Conservation (phyloP, 2,113 vertebrate species). For the Condylura cristata region DNA sequence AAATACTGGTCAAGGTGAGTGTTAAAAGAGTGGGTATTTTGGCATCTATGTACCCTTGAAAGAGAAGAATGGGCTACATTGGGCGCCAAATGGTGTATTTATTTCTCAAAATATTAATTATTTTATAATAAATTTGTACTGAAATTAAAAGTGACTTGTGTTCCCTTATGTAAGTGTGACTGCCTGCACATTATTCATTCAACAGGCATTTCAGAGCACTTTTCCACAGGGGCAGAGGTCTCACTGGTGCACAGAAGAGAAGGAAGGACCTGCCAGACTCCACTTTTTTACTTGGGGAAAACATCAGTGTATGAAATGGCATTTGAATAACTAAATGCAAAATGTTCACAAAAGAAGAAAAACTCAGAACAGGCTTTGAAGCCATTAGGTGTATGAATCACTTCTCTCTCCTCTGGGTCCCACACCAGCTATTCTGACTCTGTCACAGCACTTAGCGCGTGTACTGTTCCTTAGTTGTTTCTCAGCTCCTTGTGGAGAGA, state of each 20-base stretch:
- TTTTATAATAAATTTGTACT: constrained; percentile 48
- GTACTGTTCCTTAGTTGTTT: neutral
- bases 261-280: neutral
- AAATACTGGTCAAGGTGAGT: constrained; percentile 44
- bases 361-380: constrained; percentile 16
- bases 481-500: neutral
- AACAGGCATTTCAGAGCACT: neutral
- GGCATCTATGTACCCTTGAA: neutral
- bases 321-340: constrained; percentile 61
- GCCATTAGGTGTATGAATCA: constrained; percentile 43
- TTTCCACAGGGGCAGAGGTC: neutral
- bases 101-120: constrained; percentile 44
- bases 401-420: constrained; percentile 35
- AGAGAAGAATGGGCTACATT: constrained; percentile 8
- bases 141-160: constrained; percentile 15
- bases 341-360: constrained; percentile 54
- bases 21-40: constrained; percentile 2
- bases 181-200: neutral
- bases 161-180: neutral
- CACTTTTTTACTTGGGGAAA: neutral
- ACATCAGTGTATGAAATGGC: constrained; percentile 47
- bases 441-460: neutral
- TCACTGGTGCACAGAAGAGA: neutral
- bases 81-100: constrained; percentile 25
- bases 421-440: constrained; percentile 32